Base-by-base conservation (phyloP, 2,888 invertebrate genomes). In the Adelognathus sp. region DNA sequence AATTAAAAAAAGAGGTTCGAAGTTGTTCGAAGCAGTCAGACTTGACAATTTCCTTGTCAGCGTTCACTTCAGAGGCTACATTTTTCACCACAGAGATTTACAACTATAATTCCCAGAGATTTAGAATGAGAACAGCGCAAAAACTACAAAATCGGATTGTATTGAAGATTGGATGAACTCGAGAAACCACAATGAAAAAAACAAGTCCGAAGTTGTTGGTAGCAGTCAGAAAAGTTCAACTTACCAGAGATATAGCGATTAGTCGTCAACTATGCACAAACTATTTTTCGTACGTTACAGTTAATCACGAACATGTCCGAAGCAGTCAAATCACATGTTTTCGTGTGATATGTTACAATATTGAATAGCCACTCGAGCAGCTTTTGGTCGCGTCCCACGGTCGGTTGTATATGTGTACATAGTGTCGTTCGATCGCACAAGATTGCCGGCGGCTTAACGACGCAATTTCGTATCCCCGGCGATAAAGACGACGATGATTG, bases 51-150 rank as follows among this genome's bases (percentile, higher is more conserved):
- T n/a, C n/a, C n/a, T n/a, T n/a, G n/a, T n/a, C n/a, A n/a, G n/a
- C n/a, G n/a, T n/a, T n/a, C n/a, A n/a, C n/a, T n/a, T n/a, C n/a
- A n/a, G n/a, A 84, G 70, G 87, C 86, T 7, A 87, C 86, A 3
- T 76, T 88, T 18, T 85, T 83, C 78, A 84, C 85, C 31, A 84
- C 69, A 9, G 21, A 21, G 11, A 24, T n/a, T 24, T 76, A 81
- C 5, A 69, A 75, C 24, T 85, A 81, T 21, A 76, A 63, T 39
- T 83, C 81, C 41, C 73, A 79, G 52, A 85, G 86, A n/a, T n/a
- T n/a, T n/a, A n/a, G n/a, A n/a, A n/a, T n/a, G n/a, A n/a, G n/a
- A n/a, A n/a, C n/a, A n/a, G n/a, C n/a, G n/a, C n/a, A n/a, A n/a
- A n/a, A n/a, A n/a, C n/a, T n/a, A n/a, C n/a, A n/a, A n/a, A n/a